These are phyloP conservation scores for Pharmacophagus antenor DNA, from an alignment of 2,888 invertebrate genomes.

Conservation along the genomic window DNA sequence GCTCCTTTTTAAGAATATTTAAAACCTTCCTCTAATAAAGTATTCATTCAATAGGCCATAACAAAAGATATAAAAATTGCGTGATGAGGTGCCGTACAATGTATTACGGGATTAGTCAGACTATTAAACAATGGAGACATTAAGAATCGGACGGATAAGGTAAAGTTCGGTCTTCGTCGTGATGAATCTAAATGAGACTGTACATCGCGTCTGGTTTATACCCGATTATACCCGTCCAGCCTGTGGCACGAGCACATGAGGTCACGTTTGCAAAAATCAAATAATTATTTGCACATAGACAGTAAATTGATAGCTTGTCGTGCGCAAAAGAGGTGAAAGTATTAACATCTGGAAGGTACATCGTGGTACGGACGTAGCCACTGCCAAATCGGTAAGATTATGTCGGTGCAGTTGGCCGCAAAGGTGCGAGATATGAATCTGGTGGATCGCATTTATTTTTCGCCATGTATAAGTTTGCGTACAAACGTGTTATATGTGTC, in stretches of 20 bases:
- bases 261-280: conserved; percentile 56
- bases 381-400: conserved; percentile 20
- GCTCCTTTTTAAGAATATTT: no score
- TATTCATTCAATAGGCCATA: conserved; percentile 6
- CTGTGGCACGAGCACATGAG: conserved; percentile 50
- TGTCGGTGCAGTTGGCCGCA: conserved; percentile 18
- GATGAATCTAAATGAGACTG: conserved; percentile 69
- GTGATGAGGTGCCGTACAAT: conserved; percentile 33
- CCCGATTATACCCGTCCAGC: conserved; percentile 52
- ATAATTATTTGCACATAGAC: conserved; percentile 48
- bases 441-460: neutral
- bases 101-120: conserved; percentile 56
- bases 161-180: conserved; percentile 61
- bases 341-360: conserved; percentile 34
- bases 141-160: conserved; percentile 70
- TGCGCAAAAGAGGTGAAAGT: conserved; percentile 34
- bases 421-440: conserved; percentile 20
- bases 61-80: conserved; percentile 12
- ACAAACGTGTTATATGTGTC: no score
- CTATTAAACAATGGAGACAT: conserved; percentile 74
- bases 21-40: no score
- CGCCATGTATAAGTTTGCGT: no score
- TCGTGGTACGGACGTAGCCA: conserved; percentile 15
- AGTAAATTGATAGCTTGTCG: conserved; percentile 27
- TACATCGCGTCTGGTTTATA: conserved; percentile 42